Base-by-base conservation (phyloP, 2,888 invertebrate species). In the Lasioglossum malachurum region DNA sequence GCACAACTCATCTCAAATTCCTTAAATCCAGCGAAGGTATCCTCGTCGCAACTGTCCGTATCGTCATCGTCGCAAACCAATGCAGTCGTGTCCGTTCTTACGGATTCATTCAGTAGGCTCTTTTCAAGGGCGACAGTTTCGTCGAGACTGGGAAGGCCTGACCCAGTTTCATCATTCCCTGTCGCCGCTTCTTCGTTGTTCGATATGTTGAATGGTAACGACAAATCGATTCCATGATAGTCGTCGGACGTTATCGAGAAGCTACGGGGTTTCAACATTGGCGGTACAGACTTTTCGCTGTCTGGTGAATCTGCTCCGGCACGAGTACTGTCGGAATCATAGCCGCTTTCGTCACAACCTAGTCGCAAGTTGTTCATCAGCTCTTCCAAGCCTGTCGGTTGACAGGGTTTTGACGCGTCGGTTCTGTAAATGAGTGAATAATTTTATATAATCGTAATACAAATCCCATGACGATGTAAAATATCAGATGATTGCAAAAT, bases 301-400 rank as follows among this genome's bases (percentile, higher is more conserved):
- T 96, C 95, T 0, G 96, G 96, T 1, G 96, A 96, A 92, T 96
- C 96, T 19, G 96, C 95, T 7, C 96, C 96, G 2, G 96, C 95
- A 88, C 96, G 94, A 0, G 96, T 96, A 27, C 96, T 96, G 92
- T 97, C 97, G 72, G 96, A 96, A 86, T 96, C 96, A 91, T 97
- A 97, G 27, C 96, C 97, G 91, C 96, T 96, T 92, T 96, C 97
- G 89, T 96, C 96, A 16, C 96, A 95, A 81, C 94, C 95, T 7
- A 95, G 85, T 73, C 94, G 93, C 53, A 96, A 87, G 35, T 95
- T 94, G 85, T 90, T 94, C 92, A 95, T 93, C 31, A 96, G 90
- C 35, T 95, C 94, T 71, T 95, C 95, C 53, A 95, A 71, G 16
- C 93, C 94, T 10, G 88, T 91, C 10, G 90, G 81, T 0, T 88